Percentiles rank a stretch among this genome's conserved stretches.
phyloP scores from a whole-genome alignment of 2,888 invertebrate genomes.

The Fragum whitleyi region DNA sequence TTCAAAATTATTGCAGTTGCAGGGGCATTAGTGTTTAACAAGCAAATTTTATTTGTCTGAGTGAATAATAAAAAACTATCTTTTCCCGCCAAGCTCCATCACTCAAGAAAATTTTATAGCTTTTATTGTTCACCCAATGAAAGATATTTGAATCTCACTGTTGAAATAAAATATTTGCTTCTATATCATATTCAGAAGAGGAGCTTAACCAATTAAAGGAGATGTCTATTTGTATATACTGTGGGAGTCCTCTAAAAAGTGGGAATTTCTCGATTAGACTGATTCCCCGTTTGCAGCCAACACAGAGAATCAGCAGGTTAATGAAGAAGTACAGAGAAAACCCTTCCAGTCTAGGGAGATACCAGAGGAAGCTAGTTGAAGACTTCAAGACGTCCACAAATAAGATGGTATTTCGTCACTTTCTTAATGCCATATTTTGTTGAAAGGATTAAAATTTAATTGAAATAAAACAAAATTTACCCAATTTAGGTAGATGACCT shows the following conservation, averaged over 20 bases:
- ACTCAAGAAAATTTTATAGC: too few species aligned
- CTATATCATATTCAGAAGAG: too few species aligned
- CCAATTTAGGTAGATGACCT: too few species aligned
- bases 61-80: too few species aligned
- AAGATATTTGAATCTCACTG: too few species aligned
- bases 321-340: not conserved
- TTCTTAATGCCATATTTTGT: not conserved
- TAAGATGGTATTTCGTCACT: not conserved
- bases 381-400: not conserved
- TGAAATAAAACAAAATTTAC: too few species aligned
- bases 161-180: too few species aligned
- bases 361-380: not conserved
- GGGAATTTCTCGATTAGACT: not conserved
- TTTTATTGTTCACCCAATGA: too few species aligned
- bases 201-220: not conserved
- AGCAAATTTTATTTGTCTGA: too few species aligned
- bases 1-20: too few species aligned
- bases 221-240: not conserved
- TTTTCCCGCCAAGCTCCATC: too few species aligned
- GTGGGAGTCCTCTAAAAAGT: not conserved
- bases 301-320: not conserved
- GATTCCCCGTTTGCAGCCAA: not conserved
- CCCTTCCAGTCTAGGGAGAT: not conserved
- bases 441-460: not conserved
- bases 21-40: too few species aligned